These are phyloP conservation scores for Agapostemon virescens DNA, from an alignment of 2,888 invertebrate genomes.

Conservation along the genomic window DNA sequence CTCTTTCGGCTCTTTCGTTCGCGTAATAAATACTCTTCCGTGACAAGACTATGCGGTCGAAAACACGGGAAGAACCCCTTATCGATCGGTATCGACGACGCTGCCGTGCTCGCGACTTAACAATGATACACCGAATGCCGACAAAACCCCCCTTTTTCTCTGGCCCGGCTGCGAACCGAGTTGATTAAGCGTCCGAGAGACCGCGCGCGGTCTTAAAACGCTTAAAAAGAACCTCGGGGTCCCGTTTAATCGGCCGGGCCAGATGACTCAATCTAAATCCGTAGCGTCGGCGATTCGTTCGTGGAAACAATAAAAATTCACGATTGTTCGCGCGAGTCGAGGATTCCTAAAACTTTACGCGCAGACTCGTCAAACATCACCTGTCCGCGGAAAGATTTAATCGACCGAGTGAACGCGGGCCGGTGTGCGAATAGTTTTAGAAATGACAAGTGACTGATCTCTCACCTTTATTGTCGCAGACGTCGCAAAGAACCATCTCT, in stretches of 20 bases:
- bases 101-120: neutral
- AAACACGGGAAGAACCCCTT: constrained; percentile 26
- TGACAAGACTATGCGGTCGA: constrained; percentile 27
- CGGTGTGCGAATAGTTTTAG: no score
- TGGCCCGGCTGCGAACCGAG: neutral
- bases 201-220: neutral
- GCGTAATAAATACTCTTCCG: constrained; percentile 25
- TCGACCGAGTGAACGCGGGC: no score
- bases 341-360: neutral
- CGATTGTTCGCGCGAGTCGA: neutral
- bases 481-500: constrained; percentile 77
- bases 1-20: constrained; percentile 33
- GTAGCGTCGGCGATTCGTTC: neutral
- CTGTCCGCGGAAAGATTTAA: neutral
- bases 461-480: constrained; percentile 74
- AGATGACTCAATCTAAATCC: neutral
- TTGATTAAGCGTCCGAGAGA: neutral
- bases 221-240: neutral
- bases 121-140: constrained; percentile 9
- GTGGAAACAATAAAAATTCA: neutral
- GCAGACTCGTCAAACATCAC: neutral
- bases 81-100: constrained; percentile 40
- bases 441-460: no score
- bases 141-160: neutral
- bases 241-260: neutral